Conservation (phyloP, 1,140 invertebrate species). For the Diorhabda sublineata region DNA sequence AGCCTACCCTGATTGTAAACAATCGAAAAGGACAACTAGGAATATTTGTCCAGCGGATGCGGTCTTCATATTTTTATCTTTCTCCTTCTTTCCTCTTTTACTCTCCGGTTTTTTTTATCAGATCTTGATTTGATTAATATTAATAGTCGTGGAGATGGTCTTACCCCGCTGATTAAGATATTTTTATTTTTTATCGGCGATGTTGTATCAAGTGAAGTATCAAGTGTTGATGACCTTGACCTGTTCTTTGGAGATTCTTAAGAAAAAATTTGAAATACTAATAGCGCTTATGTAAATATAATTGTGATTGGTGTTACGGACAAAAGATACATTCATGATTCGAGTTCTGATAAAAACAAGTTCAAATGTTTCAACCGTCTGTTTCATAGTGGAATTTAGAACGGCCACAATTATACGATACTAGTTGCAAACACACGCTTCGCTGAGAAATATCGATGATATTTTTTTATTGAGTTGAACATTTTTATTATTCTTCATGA, state of each 20-base stretch:
- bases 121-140: constrained; percentile 28
- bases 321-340: no score
- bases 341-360: no score
- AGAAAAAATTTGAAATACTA: no score
- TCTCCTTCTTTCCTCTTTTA: constrained; percentile 6
- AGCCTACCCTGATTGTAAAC: constrained; percentile 26
- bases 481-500: no score
- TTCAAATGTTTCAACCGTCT: no score
- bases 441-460: no score
- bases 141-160: constrained; percentile 17
- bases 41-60: constrained; percentile 17
- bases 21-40: constrained; percentile 23
- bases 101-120: constrained; percentile 21
- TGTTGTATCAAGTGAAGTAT: not conserved
- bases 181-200: constrained; percentile 12
- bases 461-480: no score
- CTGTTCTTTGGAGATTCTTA: not conserved
- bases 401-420: no score
- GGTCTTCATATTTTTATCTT: not conserved
- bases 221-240: not conserved
- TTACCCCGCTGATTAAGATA: constrained; percentile 23
- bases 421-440: no score
- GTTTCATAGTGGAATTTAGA: no score
- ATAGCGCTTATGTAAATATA: no score
- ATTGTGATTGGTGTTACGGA: no score